phyloP scores from a whole-genome alignment of 2,113 vertebrate species.

The Pipa parva region DNA sequence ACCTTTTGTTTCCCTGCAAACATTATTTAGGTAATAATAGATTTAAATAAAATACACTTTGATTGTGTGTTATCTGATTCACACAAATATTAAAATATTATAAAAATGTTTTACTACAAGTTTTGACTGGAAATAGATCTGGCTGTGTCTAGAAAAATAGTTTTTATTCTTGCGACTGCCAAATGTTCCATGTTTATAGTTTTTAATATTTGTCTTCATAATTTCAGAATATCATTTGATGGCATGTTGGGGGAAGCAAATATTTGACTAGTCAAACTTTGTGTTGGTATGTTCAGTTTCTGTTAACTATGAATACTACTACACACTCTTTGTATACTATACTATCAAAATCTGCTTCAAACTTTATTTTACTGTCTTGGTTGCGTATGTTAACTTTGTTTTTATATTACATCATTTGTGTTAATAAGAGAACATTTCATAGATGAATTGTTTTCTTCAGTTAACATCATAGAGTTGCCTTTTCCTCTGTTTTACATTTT shows the following conservation, averaged over 20 bases:
- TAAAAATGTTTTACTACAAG: background rate
- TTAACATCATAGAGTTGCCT: too few relatives aligned
- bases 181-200: background rate
- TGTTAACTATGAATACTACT: background rate
- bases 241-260: background rate
- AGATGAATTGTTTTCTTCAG: too few relatives aligned
- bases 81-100: background rate
- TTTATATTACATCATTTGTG: too few relatives aligned
- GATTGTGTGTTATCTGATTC: too few relatives aligned
- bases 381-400: too few relatives aligned
- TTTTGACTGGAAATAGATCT: background rate
- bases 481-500: too few relatives aligned
- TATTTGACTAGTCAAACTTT: constrained; percentile 3
- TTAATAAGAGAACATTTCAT: too few relatives aligned
- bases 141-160: background rate
- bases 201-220: constrained; percentile 5
- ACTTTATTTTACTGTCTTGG: too few relatives aligned
- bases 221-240: background rate
- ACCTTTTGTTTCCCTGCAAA: too few relatives aligned
- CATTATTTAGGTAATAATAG: too few relatives aligned
- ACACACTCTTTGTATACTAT: background rate
- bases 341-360: background rate
- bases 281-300: background rate
- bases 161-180: background rate
- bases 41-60: too few relatives aligned